These are phyloP conservation scores for Acanthisitta chloris DNA, from an alignment of 2,113 vertebrate genomes.

Conservation along the genomic window DNA sequence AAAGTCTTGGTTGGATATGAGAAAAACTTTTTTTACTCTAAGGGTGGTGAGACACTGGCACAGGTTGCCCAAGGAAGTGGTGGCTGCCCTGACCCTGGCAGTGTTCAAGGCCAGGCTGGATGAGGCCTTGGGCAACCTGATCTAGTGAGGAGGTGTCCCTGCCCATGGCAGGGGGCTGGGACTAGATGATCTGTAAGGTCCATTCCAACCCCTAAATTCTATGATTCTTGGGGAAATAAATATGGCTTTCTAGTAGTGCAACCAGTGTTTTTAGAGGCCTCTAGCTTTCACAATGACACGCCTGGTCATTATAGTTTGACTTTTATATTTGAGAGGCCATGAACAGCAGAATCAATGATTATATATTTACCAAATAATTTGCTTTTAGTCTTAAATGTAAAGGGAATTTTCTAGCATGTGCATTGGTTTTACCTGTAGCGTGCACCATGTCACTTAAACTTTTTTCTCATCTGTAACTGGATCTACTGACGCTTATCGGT, in stretches of 20 bases:
- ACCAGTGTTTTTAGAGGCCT: background rate
- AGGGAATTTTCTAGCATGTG: background rate
- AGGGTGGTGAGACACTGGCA: too few relatives aligned
- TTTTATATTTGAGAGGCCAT: background rate
- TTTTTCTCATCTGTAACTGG: slow-evolving; percentile 3
- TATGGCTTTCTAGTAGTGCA: background rate
- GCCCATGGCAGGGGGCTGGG: too few relatives aligned
- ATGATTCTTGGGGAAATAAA: too few relatives aligned
- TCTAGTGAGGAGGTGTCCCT: too few relatives aligned
- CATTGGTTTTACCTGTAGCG: background rate
- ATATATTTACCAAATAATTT: background rate
- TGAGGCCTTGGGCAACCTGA: too few relatives aligned
- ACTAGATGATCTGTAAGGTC: too few relatives aligned
- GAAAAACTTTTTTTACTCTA: too few relatives aligned
- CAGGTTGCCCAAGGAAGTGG: too few relatives aligned
- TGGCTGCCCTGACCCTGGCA: too few relatives aligned
- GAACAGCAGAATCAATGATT: background rate
- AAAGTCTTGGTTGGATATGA: too few relatives aligned
- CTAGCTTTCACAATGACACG: background rate
- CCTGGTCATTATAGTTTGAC: background rate
- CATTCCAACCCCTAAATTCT: too few relatives aligned
- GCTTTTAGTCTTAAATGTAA: background rate
- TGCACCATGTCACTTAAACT: background rate
- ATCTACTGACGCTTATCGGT: background rate
- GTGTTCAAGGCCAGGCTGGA: too few relatives aligned